A percentile compares a stretch with the other conserved stretches of the same genome.
Evolutionary conservation across 1,140 invertebrate genomes (phyloP).

Genomic region (Trichogramma pretiosum): DNA sequence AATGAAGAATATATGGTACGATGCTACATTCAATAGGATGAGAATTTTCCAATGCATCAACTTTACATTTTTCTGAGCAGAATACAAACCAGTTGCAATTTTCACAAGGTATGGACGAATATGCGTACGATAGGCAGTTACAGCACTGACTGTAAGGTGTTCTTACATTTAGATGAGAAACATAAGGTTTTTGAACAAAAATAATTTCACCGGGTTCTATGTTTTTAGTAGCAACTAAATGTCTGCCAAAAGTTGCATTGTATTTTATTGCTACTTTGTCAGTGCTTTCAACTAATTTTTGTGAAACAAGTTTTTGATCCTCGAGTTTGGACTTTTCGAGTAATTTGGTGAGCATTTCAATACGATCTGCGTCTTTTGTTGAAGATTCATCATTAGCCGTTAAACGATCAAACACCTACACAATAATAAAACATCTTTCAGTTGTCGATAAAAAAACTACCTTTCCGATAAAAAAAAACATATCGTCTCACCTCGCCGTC

Average conservation of each 20-base stretch:
- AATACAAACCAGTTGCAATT: constrained; percentile 56
- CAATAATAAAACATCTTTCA: background rate
- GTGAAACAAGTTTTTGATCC: constrained; percentile 28
- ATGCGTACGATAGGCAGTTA: constrained; percentile 58
- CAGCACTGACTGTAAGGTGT: constrained; percentile 58
- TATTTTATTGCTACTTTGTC: constrained; percentile 39
- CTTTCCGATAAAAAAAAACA: background rate
- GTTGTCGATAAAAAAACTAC: background rate
- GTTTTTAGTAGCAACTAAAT: constrained; percentile 53
- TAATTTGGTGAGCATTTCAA: too few species aligned
- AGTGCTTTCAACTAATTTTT: background rate
- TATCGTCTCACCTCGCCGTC: background rate
- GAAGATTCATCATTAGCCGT: constrained; percentile 9
- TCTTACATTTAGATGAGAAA: constrained; percentile 51
- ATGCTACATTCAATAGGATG: constrained; percentile 70
- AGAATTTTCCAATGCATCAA: constrained; percentile 51
- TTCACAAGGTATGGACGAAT: constrained; percentile 53
- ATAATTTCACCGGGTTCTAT: constrained; percentile 64
- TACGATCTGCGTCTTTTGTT: constrained; percentile 15
- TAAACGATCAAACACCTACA: too few species aligned
- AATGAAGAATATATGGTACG: constrained; percentile 39
- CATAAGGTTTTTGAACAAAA: constrained; percentile 66
- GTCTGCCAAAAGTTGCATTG: constrained; percentile 49
- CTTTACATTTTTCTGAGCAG: constrained; percentile 60
- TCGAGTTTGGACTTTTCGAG: constrained; percentile 2